phyloP scores from a whole-genome alignment of 1,140 invertebrate genomes.

The Rhagoletis zephyria region DNA sequence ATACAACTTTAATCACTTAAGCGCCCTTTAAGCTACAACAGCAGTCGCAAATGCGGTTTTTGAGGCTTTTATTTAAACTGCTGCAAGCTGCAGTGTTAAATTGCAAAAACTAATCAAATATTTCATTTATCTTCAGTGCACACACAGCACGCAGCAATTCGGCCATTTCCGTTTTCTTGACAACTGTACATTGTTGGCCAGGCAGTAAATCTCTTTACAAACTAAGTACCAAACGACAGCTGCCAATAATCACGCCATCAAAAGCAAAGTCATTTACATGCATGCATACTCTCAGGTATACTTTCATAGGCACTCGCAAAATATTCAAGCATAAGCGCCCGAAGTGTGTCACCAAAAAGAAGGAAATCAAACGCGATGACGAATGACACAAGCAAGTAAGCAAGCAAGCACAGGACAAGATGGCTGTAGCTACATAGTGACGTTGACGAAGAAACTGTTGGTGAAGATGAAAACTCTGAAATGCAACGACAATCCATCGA shows the following conservation, averaged over 20 bases:
- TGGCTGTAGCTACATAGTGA: too few species aligned
- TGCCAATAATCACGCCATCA: not conserved
- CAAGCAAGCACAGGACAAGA: too few species aligned
- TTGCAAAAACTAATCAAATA: slow-evolving; percentile 1
- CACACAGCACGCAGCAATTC: not conserved
- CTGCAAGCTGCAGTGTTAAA: not conserved
- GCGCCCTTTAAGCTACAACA: too few species aligned
- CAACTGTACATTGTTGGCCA: not conserved
- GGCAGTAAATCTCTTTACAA: not conserved
- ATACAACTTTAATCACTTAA: too few species aligned
- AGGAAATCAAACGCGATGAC: too few species aligned
- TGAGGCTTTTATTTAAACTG: not conserved
- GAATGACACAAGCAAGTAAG: too few species aligned
- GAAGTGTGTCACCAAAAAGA: too few species aligned
- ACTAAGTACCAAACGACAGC: not conserved
- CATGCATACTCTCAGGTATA: not conserved
- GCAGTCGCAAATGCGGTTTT: not conserved
- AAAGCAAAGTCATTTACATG: not conserved
- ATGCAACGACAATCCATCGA: not conserved
- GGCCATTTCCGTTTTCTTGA: not conserved
- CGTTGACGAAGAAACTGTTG: too few species aligned
- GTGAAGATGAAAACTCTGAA: not conserved
- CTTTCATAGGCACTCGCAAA: too few species aligned
- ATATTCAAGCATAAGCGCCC: too few species aligned
- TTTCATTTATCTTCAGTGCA: not conserved